These are phyloP conservation scores for Chaetoderma sp. DNA, from an alignment of 2,888 invertebrate genomes.

Conservation along the genomic window DNA sequence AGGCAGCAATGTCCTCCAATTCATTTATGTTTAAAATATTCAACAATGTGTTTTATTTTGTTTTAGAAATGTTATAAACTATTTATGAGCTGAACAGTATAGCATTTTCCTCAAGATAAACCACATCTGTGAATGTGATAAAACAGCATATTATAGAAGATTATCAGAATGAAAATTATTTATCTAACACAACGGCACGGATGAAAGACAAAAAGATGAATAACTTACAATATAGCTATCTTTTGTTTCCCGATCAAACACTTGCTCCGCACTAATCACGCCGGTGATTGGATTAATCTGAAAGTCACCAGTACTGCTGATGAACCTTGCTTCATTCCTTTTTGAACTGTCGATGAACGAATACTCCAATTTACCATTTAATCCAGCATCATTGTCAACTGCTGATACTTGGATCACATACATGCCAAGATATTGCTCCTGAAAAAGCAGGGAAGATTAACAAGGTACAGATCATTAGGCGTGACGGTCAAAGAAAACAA, in stretches of 20 bases:
- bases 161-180: background rate
- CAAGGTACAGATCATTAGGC: too few relatives aligned
- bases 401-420: conserved; percentile 83
- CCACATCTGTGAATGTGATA: background rate
- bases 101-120: background rate
- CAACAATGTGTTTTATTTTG: too few relatives aligned
- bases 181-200: background rate
- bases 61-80: background rate
- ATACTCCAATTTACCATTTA: conserved; percentile 87
- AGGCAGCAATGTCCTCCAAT: too few relatives aligned
- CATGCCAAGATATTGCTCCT: conserved; percentile 61
- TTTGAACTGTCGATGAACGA: conserved; percentile 76
- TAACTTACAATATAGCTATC: conserved; percentile 54
- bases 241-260: conserved; percentile 74
- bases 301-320: conserved; percentile 86
- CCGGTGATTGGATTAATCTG: conserved; percentile 83
- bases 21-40: too few relatives aligned
- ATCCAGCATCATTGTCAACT: conserved; percentile 83
- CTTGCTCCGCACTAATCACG: conserved; percentile 82
- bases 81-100: background rate
- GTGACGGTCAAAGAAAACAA: too few relatives aligned
- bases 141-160: background rate
- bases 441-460: conserved; percentile 11
- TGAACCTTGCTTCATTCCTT: too few relatives aligned
- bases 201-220: background rate